Evolutionary conservation across 1,140 invertebrate genomes (phyloP), one percentile per base, ranked within the genome.

Genomic region (Solenopsis fugax): DNA sequence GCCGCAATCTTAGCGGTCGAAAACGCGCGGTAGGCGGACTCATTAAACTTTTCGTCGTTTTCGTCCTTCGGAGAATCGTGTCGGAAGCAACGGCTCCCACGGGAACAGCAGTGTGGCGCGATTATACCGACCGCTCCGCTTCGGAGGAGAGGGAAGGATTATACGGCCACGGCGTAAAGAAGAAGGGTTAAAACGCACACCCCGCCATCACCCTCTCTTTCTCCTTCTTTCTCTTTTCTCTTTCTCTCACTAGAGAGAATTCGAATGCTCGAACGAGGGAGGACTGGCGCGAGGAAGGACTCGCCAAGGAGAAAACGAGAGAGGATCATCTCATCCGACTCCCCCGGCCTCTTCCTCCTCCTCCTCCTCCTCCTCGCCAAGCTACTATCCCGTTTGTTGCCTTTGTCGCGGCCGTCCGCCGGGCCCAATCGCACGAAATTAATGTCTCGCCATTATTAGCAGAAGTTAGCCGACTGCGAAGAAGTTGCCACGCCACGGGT

Each of bases 41-140:
- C 93, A 93, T 95, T 95, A 94, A 94, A 95, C 93, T 95, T 95
- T 95, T 95, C 93, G 92, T 93, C 93, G 93, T 94, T 94, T 56
- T 93, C 92, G 91, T 92, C 92, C 93, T 93, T 91, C 76, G 89
- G 90, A 84, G 90, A 81, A 92, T 93, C 89, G 90, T 86, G 90
- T 91, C 78, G 89, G 87, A 85, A 88, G 87, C 80, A 93, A 92
- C 91, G 92, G 87, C 92, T 93, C 92, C 90, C 93, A 71, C 87
- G 88, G 85, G 93, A 91, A 92, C 82, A 90, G 87, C 89, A 87
- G 88, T 73, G 90, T 21, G 90, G 84, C 82, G 89, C 92, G 93
- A 95, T 95, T 94, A 94, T 93, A 93, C 91, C 88, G 77, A 87
- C 82, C 84, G 78, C 80, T 85, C 60, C 72, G 13, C 29, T 67